Base-by-base conservation (phyloP, 2,797 vertebrate species). In the Sebastes dallii region DNA sequence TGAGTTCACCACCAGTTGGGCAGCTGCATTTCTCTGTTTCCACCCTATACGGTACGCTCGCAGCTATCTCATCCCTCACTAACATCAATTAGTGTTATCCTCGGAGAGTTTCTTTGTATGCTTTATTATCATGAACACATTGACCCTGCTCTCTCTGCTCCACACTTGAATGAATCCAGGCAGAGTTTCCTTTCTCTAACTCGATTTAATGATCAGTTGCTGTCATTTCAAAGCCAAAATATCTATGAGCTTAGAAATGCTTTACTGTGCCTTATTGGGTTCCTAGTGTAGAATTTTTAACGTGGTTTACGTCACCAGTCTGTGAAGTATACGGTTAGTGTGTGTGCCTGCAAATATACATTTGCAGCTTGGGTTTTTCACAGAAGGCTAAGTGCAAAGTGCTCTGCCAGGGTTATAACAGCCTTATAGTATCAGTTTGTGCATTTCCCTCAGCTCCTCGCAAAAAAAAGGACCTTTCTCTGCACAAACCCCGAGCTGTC, bases 401-500 rank as follows among this genome's bases (percentile, higher is more conserved):
- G 66, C 71, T 81, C 16, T 78, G 68, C 72, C 59, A 67, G 86
- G 72, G 80, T 88, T 84, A 83, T 42, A 88, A 68, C 58, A 82
- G 66, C 70, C 50, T 30, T 81, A 74, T 78, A 66, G 58, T 77
- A 78, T 75, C 81, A 79, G 32, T 67, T 39, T 54, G 54, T 39
- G 29, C 54, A 68, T 83, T 67, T 81, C 75, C 78, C 75, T 52
- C 25, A 29, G 78, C 66, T 77, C 29, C 55, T 72, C 18, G 11
- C 61, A 34, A 73, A 72, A 66, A 75, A 76, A 54, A 16, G 36
- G 27, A 29, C 7, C 59, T 73, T 85, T 83, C 59, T 79, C 67
- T 69, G 68, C 76, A 80, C 80, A 85, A 78, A 87, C 69, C 77
- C 75, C 1, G 22, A 82, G 69, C 83, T 91, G 86, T 89, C 90